These are phyloP conservation scores for Drusus annulatus DNA, from an alignment of 1,140 invertebrate genomes.

Conservation along the genomic window DNA sequence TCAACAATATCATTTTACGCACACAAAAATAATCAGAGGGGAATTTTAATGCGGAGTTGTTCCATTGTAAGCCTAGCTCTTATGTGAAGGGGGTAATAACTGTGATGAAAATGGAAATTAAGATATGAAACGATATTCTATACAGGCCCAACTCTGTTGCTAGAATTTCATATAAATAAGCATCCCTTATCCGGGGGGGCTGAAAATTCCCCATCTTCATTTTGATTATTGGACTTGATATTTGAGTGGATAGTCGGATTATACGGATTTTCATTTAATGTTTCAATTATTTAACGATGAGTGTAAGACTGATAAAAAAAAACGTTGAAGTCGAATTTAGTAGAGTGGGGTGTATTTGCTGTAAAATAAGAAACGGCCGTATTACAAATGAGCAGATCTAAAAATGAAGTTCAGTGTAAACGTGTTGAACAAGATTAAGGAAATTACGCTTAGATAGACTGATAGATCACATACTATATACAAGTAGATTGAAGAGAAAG, in stretches of 20 bases:
- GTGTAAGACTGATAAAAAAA: too few species aligned
- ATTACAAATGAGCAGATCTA: too few species aligned
- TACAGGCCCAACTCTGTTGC: conserved; percentile 16
- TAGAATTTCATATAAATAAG: conserved; percentile 45
- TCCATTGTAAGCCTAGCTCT: conserved; percentile 18
- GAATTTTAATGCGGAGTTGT: neutral
- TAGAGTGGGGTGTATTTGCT: too few species aligned
- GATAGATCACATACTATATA: too few species aligned
- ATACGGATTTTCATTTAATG: neutral
- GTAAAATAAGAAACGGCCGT: too few species aligned
- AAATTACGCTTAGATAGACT: too few species aligned
- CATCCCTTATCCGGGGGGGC: neutral
- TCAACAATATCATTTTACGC: neutral
- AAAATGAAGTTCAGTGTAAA: too few species aligned
- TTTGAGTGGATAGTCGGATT: neutral
- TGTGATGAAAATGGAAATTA: conserved; percentile 53
- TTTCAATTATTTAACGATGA: too few species aligned
- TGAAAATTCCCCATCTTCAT: neutral
- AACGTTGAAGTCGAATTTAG: too few species aligned
- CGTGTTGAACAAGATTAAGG: too few species aligned
- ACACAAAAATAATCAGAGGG: conserved; percentile 16
- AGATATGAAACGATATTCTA: conserved; percentile 40
- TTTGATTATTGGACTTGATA: conserved; percentile 10
- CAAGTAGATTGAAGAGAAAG: too few species aligned
- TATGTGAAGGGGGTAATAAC: neutral